Base-by-base conservation (phyloP, 2,888 invertebrate species). In the Hirtodrosophila alboralis region DNA sequence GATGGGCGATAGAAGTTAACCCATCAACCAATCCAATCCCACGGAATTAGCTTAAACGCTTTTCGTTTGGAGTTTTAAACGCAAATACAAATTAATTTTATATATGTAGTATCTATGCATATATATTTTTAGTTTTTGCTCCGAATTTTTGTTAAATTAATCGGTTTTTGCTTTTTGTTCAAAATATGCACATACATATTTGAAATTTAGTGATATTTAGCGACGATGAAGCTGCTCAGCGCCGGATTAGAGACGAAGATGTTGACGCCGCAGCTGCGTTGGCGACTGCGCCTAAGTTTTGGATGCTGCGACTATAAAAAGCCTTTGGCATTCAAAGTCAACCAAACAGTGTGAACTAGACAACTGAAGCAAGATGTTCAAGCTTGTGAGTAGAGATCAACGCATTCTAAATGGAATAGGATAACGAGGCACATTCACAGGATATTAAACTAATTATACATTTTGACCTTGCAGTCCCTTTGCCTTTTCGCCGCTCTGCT, bases 341-440 rank as follows among this genome's bases (percentile, higher is more conserved):
- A 48, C 62, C 71, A 74, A 83, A 77, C 87, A 87, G 87, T 88
- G 80, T 74, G 75, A 71, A 81, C 69, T 75, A 72, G 80, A 70
- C 59, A 64, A 88, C 65, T 72, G 66, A 60, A 76, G 65, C 77
- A 87, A 84, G 59, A 87, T 87, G 87, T 86, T 88, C 77, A 87
- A 87, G 75, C 76, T 87, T 73, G 87, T 87, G 78, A 87, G 87
- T 88, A 59, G 23, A 59, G 23, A 3, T 18, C 30, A 41, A 13
- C 7, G 13, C 23, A 23, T 23, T 4, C 23, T 23, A 5, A 23
- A 23, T 23, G 23, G 23, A 23, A n/a, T 21, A 21, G 23, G 2
- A 3, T 2, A 23, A 6, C 9, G 12, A 10, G n/a, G 5, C 1
- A 2, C 4, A 26, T 16, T 9, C 13, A 26, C 13, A 44, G 66